Percentiles rank a stretch among this genome's conserved stretches.
Conservation (phyloP, 2,888 invertebrate genomes). For the Therioaphis trifolii region DNA sequence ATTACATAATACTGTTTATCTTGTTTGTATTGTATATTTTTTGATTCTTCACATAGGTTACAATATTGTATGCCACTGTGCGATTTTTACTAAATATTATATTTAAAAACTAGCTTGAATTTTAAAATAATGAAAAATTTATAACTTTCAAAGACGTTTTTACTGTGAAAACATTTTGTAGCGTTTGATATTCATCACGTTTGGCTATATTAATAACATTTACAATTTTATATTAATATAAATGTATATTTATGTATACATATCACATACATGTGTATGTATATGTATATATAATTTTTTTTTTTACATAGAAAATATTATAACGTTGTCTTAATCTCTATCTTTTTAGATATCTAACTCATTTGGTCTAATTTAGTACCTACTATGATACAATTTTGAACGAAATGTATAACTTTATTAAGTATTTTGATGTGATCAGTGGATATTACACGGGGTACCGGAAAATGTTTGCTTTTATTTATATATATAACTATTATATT, state of each 20-base stretch:
- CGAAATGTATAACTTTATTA: not conserved
- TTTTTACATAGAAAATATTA: not conserved
- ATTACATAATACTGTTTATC: too few species aligned
- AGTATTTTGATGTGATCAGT: not conserved
- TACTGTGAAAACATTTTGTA: conserved; percentile 19
- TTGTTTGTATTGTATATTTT: not conserved
- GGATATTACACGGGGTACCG: not conserved
- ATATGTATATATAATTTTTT: not conserved
- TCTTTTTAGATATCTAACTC: conserved; percentile 6
- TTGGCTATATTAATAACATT: conserved; percentile 25
- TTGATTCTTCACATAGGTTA: not conserved
- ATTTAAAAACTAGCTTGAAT: not conserved
- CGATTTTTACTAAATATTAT: too few species aligned
- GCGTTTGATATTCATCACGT: conserved; percentile 32
- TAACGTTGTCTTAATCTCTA: not conserved
- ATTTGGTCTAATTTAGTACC: not conserved
- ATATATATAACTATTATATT: not conserved
- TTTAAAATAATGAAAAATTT: not conserved
- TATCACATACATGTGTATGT: too few species aligned
- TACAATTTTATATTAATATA: conserved; percentile 34
- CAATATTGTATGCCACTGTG: not conserved
- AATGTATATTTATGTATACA: too few species aligned
- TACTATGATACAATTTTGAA: not conserved
- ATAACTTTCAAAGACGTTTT: not conserved
- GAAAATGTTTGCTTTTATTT: conserved; percentile 43